A percentile compares a stretch with the other conserved stretches of the same genome.
Conservation (phyloP, 2,113 vertebrate species). For the Acrocephalus arundinaceus region DNA sequence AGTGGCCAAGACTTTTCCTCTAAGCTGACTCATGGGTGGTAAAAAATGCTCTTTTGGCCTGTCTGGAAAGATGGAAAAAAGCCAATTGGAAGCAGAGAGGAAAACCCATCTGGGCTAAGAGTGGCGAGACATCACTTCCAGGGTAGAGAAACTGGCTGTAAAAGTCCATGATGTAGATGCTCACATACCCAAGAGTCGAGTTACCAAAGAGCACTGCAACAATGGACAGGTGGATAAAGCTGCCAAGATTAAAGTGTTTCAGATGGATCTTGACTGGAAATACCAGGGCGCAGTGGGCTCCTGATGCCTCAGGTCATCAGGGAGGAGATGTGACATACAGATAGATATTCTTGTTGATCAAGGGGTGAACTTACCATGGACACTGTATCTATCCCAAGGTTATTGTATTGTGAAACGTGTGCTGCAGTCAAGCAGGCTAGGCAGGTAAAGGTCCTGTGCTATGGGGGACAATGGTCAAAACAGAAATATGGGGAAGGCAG, state of each 20-base stretch:
- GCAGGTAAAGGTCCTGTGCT: not conserved
- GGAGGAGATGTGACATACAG: rapidly evolving
- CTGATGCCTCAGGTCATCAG: not conserved
- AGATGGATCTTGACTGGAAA: not conserved
- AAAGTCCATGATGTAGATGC: not conserved
- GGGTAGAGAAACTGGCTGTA: not conserved
- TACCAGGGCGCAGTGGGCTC: not conserved
- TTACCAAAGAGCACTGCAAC: not conserved
- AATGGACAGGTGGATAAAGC: too few species aligned
- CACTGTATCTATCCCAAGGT: not conserved
- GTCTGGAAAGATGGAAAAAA: not conserved
- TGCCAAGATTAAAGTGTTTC: not conserved
- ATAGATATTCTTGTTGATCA: not conserved
- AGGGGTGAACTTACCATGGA: not conserved
- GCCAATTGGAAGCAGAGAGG: not conserved
- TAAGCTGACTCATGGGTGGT: not conserved
- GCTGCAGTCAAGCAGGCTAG: not conserved
- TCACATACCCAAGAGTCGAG: rapidly evolving
- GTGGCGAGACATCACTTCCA: not conserved
- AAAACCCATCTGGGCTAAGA: not conserved
- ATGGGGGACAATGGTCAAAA: not conserved
- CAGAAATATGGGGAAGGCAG: not conserved
- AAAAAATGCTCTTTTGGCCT: not conserved
- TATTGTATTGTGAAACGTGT: not conserved
- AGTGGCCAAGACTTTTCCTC: not conserved